These are phyloP conservation scores for Tenebrosternarchus preto DNA, from an alignment of 2,113 vertebrate species.

Conservation along the genomic window DNA sequence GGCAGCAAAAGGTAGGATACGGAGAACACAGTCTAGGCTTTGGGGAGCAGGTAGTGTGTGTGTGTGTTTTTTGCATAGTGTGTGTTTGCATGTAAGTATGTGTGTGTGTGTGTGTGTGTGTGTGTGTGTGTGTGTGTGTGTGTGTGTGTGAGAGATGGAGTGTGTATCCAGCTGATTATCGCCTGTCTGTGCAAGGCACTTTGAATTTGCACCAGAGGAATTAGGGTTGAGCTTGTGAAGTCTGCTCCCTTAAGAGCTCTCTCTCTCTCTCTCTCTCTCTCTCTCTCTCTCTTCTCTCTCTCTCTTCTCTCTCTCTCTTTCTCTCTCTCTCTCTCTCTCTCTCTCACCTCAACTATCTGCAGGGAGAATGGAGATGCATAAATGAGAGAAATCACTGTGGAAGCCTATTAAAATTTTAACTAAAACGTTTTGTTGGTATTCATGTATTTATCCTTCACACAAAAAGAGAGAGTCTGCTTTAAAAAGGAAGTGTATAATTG, in stretches of 20 bases:
- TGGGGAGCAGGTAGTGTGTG: slow-evolving; percentile 37
- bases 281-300: slow-evolving; percentile 58
- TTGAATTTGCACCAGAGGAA: slow-evolving; percentile 80
- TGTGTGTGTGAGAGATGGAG: slow-evolving; percentile 13
- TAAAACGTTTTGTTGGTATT: slow-evolving; percentile 76
- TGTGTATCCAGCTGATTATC: slow-evolving; percentile 78
- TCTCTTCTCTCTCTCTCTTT: slow-evolving; percentile 55
- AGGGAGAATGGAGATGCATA: slow-evolving; percentile 68
- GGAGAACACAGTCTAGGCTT: slow-evolving; percentile 22
- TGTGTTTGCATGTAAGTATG: neutral
- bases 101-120: slow-evolving; percentile 55
- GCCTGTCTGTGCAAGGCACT: slow-evolving; percentile 76
- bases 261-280: slow-evolving; percentile 67
- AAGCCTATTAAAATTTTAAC: slow-evolving; percentile 78
- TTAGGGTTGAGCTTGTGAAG: slow-evolving; percentile 77
- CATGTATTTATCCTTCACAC: slow-evolving; percentile 75
- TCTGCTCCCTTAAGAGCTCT: slow-evolving; percentile 71
- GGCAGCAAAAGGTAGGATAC: slow-evolving; percentile 29
- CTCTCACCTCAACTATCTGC: slow-evolving; percentile 49
- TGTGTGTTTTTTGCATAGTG: neutral
- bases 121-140: slow-evolving; percentile 24
- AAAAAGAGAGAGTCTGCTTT: slow-evolving; percentile 75
- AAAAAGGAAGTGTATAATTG: slow-evolving; percentile 69
- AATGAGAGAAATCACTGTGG: slow-evolving; percentile 77
- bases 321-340: slow-evolving; percentile 64